A percentile compares a stretch with the other conserved stretches of the same genome.
These are phyloP conservation scores for Antheraea pernyi DNA, from an alignment of 1,140 invertebrate species.

Conservation along the genomic window DNA sequence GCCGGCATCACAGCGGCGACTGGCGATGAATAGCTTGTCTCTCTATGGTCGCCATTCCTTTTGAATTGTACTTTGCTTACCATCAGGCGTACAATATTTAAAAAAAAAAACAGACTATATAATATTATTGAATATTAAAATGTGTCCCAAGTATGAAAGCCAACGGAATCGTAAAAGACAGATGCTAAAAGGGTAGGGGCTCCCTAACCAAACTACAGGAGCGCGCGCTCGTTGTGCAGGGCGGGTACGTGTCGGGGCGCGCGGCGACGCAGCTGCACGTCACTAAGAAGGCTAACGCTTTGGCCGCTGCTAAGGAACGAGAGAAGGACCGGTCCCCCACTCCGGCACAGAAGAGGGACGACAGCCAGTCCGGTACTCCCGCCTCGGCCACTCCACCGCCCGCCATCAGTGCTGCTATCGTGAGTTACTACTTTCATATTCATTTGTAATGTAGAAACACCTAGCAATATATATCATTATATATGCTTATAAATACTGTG, in stretches of 20 bases:
- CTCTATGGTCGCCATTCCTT: too few species aligned
- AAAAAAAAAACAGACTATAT: too few species aligned
- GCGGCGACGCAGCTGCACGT: slow-evolving; percentile 79
- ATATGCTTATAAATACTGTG: too few species aligned
- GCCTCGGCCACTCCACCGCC: slow-evolving; percentile 51
- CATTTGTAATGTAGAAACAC: too few species aligned
- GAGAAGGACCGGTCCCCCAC: slow-evolving; percentile 50
- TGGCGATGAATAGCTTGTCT: too few species aligned
- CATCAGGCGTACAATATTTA: too few species aligned
- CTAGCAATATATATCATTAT: too few species aligned
- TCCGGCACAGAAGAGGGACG: slow-evolving; percentile 31
- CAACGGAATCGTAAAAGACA: slow-evolving; percentile 48
- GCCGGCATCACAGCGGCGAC: too few species aligned
- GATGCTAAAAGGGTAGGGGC: slow-evolving; percentile 57
- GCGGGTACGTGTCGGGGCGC: slow-evolving; percentile 80
- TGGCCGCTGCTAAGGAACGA: slow-evolving; percentile 66
- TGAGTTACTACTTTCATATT: too few species aligned
- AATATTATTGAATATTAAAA: too few species aligned
- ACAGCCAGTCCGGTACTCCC: slow-evolving; percentile 38
- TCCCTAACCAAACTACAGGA: slow-evolving; percentile 74
- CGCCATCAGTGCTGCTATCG: slow-evolving; percentile 38
- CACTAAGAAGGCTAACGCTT: slow-evolving; percentile 85
- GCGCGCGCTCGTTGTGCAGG: slow-evolving; percentile 81
- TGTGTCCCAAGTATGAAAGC: slow-evolving; percentile 23
- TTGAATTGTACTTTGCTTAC: too few species aligned